A percentile compares a stretch with the other conserved stretches of the same genome.
phyloP scores from a whole-genome alignment of 1,140 invertebrate species.

The Lutraria rhynchaena region DNA sequence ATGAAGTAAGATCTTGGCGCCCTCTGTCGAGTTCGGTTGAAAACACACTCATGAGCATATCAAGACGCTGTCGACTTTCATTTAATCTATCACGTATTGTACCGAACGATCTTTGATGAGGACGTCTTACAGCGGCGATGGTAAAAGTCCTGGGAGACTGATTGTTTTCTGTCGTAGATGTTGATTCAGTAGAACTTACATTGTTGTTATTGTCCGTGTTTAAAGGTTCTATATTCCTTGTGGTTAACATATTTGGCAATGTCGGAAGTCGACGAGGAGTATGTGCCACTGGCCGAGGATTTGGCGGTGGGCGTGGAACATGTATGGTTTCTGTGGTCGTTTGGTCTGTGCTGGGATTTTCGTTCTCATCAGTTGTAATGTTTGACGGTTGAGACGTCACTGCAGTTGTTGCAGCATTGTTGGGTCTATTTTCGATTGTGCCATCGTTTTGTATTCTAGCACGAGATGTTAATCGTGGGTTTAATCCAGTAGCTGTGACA shows the following conservation, averaged over 20 bases:
- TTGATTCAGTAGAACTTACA: slow-evolving; percentile 15
- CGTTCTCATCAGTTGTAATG: slow-evolving; percentile 4
- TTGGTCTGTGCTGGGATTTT: slow-evolving; percentile 9
- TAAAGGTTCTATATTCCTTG: slow-evolving; percentile 17
- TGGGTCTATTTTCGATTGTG: neutral
- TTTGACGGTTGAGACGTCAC: slow-evolving; percentile 8
- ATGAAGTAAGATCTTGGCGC: slow-evolving; percentile 66
- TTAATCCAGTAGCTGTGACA: slow-evolving; percentile 14
- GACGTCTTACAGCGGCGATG: neutral
- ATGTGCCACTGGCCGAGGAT: neutral
- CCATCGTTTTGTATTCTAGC: slow-evolving; percentile 49
- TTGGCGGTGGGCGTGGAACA: slow-evolving; percentile 10
- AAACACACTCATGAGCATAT: slow-evolving; percentile 73
- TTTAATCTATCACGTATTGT: slow-evolving; percentile 70
- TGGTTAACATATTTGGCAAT: slow-evolving; percentile 60
- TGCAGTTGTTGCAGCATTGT: neutral
- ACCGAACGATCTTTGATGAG: slow-evolving; percentile 29
- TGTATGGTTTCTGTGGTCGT: slow-evolving; percentile 18
- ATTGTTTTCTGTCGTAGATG: neutral
- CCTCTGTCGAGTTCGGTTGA: slow-evolving; percentile 71
- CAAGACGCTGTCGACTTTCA: slow-evolving; percentile 71
- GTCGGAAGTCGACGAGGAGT: slow-evolving; percentile 62
- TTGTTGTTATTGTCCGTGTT: slow-evolving; percentile 55
- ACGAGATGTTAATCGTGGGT: slow-evolving; percentile 34
- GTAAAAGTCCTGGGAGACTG: slow-evolving; percentile 8